Percentiles rank a stretch among this genome's conserved stretches.
Conservation (phyloP, 2,113 vertebrate species). For the Ictalurus furcatus region DNA sequence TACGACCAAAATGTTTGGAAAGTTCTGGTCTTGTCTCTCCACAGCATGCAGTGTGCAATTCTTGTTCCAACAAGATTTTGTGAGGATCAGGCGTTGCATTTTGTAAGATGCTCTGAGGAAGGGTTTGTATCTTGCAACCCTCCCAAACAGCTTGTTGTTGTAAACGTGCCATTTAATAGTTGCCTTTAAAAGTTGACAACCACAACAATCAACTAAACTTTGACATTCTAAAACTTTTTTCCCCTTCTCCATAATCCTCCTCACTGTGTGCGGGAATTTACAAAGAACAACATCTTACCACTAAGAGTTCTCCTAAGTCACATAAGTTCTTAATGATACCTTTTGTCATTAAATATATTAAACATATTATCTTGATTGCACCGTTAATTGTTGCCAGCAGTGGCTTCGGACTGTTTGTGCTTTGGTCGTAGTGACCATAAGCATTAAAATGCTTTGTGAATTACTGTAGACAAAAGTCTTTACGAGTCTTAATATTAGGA, state of each 20-base stretch:
- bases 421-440: not conserved
- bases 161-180: not conserved
- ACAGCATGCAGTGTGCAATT: not conserved
- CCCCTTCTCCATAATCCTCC: not conserved
- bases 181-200: not conserved
- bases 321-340: not conserved
- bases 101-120: not conserved
- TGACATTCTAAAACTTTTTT: not conserved
- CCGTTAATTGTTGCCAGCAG: not conserved
- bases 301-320: not conserved
- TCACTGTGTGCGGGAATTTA: not conserved
- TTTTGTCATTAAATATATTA: not conserved
- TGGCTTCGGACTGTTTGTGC: not conserved
- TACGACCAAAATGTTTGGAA: not conserved
- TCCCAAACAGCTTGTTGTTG: not conserved
- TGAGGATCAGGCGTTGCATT: not conserved
- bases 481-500: not conserved
- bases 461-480: not conserved
- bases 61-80: not conserved
- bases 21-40: not conserved
- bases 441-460: not conserved
- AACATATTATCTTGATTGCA: not conserved
- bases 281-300: not conserved
- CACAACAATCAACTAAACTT: not conserved
- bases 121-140: not conserved